phyloP scores from a whole-genome alignment of 1,140 invertebrate genomes.

The Aricia agestis region DNA sequence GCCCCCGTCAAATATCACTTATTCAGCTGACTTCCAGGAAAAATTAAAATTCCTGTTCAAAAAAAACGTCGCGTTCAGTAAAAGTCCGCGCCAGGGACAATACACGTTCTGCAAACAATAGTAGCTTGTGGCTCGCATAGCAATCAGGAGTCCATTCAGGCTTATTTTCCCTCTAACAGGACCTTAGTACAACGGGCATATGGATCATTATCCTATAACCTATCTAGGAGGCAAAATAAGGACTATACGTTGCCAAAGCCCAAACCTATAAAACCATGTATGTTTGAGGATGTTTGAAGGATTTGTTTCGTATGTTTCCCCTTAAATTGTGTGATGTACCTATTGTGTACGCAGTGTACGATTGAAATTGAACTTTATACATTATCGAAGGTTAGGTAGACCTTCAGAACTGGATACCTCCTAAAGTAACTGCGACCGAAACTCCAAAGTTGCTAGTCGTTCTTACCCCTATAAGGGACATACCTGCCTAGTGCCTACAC shows the following conservation, averaged over 20 bases:
- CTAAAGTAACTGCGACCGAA: too few species aligned
- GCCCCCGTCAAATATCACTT: background rate
- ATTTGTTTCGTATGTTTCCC: background rate
- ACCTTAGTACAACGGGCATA: too few species aligned
- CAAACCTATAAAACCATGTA: background rate
- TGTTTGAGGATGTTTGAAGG: background rate
- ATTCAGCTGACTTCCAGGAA: background rate
- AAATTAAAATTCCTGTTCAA: constrained; percentile 12
- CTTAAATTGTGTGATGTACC: background rate
- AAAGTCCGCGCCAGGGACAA: constrained; percentile 55
- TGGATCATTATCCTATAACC: too few species aligned
- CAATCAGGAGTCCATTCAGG: constrained; percentile 40
- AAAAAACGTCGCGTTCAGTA: constrained; percentile 36
- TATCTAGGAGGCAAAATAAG: too few species aligned
- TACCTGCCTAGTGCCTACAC: too few species aligned
- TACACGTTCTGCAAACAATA: constrained; percentile 55
- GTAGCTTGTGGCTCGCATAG: constrained; percentile 56
- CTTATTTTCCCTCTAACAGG: too few species aligned
- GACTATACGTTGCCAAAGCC: background rate
- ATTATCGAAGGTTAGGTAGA: too few species aligned
- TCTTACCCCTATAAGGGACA: too few species aligned
- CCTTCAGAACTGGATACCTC: too few species aligned
- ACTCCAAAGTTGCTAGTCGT: too few species aligned
- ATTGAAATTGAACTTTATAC: too few species aligned
- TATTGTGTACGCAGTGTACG: too few species aligned